Conservation (phyloP, 2,797 vertebrate species). For the Urosaurus nigricauda region DNA sequence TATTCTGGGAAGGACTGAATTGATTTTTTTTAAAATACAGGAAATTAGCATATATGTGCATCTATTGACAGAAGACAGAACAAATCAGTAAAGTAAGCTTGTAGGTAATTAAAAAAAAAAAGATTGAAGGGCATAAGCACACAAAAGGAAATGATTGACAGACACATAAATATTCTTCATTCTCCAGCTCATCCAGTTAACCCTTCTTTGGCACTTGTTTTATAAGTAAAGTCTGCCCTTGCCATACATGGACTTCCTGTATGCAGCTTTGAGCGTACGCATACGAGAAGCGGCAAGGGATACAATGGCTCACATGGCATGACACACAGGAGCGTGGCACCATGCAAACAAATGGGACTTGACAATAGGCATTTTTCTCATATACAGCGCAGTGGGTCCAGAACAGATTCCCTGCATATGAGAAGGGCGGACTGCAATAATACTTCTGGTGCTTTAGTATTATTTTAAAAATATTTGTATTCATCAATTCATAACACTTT, state of each 20-base stretch:
- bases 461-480: not conserved
- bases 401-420: no score
- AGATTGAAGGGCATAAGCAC: constrained; percentile 33
- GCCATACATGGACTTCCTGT: no score
- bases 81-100: constrained; percentile 51
- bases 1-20: constrained; percentile 64
- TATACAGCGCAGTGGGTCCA: no score
- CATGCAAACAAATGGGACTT: no score
- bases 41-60: constrained; percentile 72
- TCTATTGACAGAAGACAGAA: constrained; percentile 63
- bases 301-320: no score
- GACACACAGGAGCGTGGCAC: no score
- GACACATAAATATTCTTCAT: constrained; percentile 39
- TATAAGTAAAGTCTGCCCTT: no score
- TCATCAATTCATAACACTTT: not conserved
- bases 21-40: constrained; percentile 53
- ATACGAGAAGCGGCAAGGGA: no score
- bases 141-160: constrained; percentile 32
- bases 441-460: not conserved
- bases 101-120: no score
- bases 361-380: no score
- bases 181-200: constrained; percentile 44
- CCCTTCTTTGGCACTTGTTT: constrained; percentile 31
- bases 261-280: no score
- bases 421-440: no score